Evolutionary conservation across 1,140 invertebrate species (phyloP).

Genomic region (Scaptomyza pallida): DNA sequence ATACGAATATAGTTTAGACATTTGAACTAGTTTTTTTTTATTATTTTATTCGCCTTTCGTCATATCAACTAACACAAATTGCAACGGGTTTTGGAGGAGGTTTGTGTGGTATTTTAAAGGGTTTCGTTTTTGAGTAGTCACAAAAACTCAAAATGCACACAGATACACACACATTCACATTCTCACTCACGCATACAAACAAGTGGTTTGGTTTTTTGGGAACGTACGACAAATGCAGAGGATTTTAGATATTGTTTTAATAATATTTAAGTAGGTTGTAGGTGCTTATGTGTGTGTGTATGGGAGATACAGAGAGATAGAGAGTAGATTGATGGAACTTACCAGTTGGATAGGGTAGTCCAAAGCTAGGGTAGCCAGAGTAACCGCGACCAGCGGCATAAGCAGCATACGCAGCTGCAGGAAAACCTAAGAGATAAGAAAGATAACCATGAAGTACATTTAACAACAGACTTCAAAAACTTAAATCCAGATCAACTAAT

Average conservation of each 20-base stretch:
- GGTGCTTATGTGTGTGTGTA: slow-evolving; percentile 10
- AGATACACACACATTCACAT: slow-evolving; percentile 13
- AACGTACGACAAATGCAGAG: slow-evolving; percentile 18
- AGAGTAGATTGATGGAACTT: slow-evolving; percentile 85
- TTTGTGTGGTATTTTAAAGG: background rate
- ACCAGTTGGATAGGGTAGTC: slow-evolving; percentile 98
- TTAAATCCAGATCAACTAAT: background rate
- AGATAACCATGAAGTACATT: background rate
- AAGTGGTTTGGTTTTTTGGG: slow-evolving; percentile 4
- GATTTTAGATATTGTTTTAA: slow-evolving; percentile 22
- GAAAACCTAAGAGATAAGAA: slow-evolving; percentile 89
- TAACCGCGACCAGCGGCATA: slow-evolving; percentile 96
- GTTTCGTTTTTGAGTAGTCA: slow-evolving; percentile 38
- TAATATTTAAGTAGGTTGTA: slow-evolving; percentile 17
- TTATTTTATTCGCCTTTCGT: slow-evolving; percentile 49
- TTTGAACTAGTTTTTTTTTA: slow-evolving; percentile 1
- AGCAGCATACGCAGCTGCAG: slow-evolving; percentile 95
- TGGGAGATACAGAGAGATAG: slow-evolving; percentile 2
- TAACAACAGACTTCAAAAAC: background rate
- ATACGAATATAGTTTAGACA: background rate
- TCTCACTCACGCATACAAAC: slow-evolving; percentile 60
- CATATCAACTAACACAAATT: slow-evolving; percentile 74
- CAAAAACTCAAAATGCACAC: slow-evolving; percentile 17
- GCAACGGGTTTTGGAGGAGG: slow-evolving; percentile 84
- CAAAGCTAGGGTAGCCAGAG: slow-evolving; percentile 98